Evolutionary conservation across 2,888 invertebrate genomes (phyloP).

Genomic region (Dryobotodes eremita): DNA sequence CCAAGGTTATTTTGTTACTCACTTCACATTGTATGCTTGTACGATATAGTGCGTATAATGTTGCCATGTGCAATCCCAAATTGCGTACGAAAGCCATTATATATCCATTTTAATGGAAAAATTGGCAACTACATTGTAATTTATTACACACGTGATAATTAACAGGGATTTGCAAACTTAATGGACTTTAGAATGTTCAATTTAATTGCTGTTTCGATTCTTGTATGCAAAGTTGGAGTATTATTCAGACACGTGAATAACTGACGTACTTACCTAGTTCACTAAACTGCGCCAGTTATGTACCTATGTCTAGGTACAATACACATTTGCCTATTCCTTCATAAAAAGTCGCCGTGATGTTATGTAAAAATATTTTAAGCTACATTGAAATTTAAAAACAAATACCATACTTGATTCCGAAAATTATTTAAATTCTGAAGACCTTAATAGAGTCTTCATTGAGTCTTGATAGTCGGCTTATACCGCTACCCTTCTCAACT

Average conservation of each 20-base stretch:
- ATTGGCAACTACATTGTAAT: constrained; percentile 17
- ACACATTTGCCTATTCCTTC: too few relatives aligned
- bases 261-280: not conserved
- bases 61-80: constrained; percentile 43
- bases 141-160: constrained; percentile 50
- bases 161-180: constrained; percentile 37
- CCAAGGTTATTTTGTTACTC: constrained; percentile 41
- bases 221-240: not conserved
- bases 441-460: not conserved
- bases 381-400: not conserved
- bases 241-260: not conserved
- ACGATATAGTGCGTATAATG: constrained; percentile 49
- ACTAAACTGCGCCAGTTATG: not conserved
- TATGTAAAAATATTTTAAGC: not conserved
- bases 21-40: constrained; percentile 32
- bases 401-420: not conserved
- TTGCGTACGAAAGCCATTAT: constrained; percentile 49
- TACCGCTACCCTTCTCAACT: not conserved
- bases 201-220: constrained; percentile 31
- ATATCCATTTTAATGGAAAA: constrained; percentile 47
- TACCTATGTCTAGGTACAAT: not conserved
- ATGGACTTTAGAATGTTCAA: constrained; percentile 37
- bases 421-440: not conserved
- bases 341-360: not conserved
- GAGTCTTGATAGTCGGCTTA: not conserved